These are phyloP conservation scores for Arctocebus calabarensis DNA, from an alignment of 2,797 vertebrate genomes.

Conservation along the genomic window DNA sequence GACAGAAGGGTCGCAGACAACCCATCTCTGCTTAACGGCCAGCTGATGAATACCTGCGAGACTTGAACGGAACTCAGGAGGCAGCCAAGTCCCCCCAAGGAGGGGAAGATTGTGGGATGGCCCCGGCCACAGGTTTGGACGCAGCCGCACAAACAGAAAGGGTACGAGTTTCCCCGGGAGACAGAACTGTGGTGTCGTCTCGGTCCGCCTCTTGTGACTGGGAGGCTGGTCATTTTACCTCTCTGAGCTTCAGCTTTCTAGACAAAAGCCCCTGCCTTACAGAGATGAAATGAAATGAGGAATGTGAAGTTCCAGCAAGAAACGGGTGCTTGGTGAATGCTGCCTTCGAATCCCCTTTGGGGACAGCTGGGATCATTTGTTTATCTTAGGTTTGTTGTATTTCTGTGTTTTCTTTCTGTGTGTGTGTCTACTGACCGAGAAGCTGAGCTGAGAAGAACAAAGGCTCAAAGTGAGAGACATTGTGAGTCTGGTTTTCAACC, in stretches of 20 bases:
- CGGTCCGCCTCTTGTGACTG: not conserved
- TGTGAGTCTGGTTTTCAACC: not conserved
- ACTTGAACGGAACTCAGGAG: conserved; percentile 59
- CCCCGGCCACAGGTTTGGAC: not conserved
- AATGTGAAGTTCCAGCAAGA: not conserved
- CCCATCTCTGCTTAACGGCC: conserved; percentile 84
- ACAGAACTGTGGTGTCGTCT: not conserved
- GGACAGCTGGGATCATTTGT: not conserved
- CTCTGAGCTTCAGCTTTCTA: not conserved
- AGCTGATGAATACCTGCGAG: conserved; percentile 81
- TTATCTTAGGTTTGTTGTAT: not conserved
- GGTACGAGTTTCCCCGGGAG: not conserved
- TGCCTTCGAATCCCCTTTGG: not conserved
- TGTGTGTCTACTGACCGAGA: not conserved
- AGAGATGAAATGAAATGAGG: not conserved
- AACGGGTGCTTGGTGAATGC: not conserved
- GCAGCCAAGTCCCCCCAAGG: not conserved
- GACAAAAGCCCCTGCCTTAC: not conserved
- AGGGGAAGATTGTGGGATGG: not conserved
- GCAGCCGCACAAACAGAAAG: not conserved
- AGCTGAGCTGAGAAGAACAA: not conserved
- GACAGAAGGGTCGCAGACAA: conserved; percentile 83
- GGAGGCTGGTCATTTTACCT: not conserved
- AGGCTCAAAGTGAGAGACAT: not conserved
- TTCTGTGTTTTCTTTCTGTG: conserved; percentile 8